These are phyloP conservation scores for Leguminivora glycinivorella DNA, from an alignment of 1,140 invertebrate species.

Conservation along the genomic window DNA sequence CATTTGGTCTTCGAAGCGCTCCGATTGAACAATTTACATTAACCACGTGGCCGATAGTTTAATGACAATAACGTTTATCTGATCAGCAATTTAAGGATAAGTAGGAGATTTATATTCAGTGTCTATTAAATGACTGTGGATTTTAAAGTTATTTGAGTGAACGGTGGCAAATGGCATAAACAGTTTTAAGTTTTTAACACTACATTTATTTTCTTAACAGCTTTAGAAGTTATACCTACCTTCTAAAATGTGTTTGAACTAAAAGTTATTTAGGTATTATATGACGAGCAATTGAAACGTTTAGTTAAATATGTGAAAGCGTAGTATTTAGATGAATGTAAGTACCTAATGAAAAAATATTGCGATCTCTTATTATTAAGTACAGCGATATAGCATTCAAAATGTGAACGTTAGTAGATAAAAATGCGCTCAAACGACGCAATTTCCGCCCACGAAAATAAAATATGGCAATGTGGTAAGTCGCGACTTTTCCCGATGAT, in stretches of 20 bases:
- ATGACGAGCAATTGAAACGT: no score
- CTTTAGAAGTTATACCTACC: no score
- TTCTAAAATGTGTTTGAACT: no score
- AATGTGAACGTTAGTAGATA: constrained; percentile 53
- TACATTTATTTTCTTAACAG: neutral
- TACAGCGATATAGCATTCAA: constrained; percentile 33
- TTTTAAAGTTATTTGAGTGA: constrained; percentile 48
- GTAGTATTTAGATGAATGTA: no score
- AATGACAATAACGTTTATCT: constrained; percentile 67
- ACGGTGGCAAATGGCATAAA: constrained; percentile 21
- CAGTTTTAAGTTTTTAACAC: constrained; percentile 33
- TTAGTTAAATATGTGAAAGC: no score
- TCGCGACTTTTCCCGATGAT: constrained; percentile 68
- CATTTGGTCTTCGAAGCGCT: constrained; percentile 64
- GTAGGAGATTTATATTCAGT: constrained; percentile 68
- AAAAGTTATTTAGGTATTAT: no score
- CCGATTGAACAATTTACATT: constrained; percentile 70
- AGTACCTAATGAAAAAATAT: constrained; percentile 42
- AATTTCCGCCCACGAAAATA: constrained; percentile 72
- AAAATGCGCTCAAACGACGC: constrained; percentile 59
- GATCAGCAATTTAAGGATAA: constrained; percentile 52
- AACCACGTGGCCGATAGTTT: constrained; percentile 52
- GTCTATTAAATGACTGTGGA: constrained; percentile 43
- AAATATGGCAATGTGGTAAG: constrained; percentile 71
- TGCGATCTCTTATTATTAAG: neutral